phyloP scores from a whole-genome alignment of 2,797 vertebrate genomes.

The Lacerta viridis region DNA sequence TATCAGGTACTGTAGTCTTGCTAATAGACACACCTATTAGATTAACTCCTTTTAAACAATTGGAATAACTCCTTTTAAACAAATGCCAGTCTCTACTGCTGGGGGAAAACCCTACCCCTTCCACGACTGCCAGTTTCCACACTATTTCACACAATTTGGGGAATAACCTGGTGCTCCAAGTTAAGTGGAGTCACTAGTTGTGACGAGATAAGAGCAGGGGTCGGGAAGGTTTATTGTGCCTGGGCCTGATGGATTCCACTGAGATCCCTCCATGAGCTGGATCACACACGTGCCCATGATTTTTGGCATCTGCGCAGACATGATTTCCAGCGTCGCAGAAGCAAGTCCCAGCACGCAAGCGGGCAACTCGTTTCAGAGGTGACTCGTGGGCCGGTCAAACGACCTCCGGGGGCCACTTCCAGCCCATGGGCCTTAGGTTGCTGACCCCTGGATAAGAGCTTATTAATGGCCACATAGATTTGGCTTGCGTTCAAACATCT shows the following conservation, averaged over 20 bases:
- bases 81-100: not conserved
- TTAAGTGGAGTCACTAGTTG: not conserved
- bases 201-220: too few species aligned
- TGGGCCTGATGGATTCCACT: fast-evolving
- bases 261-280: too few species aligned
- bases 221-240: too few species aligned
- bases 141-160: not conserved
- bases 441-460: too few species aligned
- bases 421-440: too few species aligned
- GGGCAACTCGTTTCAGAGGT: fast-evolving
- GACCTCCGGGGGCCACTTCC: too few species aligned
- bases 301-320: fast-evolving
- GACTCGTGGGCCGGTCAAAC: too few species aligned
- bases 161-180: not conserved
- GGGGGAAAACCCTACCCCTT: too few species aligned
- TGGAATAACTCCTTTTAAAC: too few species aligned
- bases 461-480: not conserved
- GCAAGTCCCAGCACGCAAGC: too few species aligned
- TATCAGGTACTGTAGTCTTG: not conserved
- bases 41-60: not conserved
- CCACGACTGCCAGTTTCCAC: not conserved
- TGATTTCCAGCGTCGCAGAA: too few species aligned
- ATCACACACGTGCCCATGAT: too few species aligned
- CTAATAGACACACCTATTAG: not conserved
- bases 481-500: not conserved